These are phyloP conservation scores for Hemiscyllium ocellatum DNA, from an alignment of 2,113 vertebrate genomes.

Conservation along the genomic window DNA sequence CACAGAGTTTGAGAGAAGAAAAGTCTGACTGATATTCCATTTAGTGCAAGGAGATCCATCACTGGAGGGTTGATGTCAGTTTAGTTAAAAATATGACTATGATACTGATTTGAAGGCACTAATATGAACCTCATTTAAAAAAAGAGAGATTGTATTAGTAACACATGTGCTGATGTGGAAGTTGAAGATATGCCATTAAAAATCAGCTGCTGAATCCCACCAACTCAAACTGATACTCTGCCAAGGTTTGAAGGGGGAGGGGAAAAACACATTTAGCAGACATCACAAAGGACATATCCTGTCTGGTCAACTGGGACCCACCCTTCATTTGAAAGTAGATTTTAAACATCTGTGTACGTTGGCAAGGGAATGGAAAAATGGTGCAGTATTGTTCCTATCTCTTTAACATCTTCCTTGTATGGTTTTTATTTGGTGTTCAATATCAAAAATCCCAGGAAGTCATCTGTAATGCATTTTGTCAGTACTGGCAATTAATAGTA, in stretches of 20 bases:
- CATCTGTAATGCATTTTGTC: neutral
- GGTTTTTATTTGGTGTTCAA: too few species aligned
- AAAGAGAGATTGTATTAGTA: neutral
- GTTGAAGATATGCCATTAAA: neutral
- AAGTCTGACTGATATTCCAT: neutral
- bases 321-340: neutral
- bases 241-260: neutral
- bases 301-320: neutral
- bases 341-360: neutral
- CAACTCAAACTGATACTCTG: neutral
- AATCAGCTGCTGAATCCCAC: neutral
- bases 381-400: too few species aligned
- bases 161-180: conserved; percentile 7
- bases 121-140: neutral
- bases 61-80: neutral
- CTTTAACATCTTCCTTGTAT: neutral
- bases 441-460: neutral
- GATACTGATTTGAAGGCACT: neutral
- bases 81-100: neutral
- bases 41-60: neutral
- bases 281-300: neutral
- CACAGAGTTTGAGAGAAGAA: neutral
- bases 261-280: neutral
- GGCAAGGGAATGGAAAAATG: neutral
- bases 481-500: neutral